Base-by-base conservation (phyloP, 2,113 vertebrate genomes). In the Hylia prasina region DNA sequence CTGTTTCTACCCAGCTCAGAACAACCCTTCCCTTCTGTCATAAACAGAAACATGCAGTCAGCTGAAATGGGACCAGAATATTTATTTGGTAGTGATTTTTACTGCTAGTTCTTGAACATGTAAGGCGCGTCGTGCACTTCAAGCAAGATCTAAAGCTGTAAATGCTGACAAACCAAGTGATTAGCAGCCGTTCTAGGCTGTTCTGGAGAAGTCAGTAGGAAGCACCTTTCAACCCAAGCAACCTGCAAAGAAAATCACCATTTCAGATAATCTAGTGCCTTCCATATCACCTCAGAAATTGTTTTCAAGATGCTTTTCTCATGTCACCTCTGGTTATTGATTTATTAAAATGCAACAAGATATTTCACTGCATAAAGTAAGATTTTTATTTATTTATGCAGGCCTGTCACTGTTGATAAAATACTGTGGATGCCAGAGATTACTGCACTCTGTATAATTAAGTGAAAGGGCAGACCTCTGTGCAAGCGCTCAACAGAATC, bases 281-380 rank as follows among this genome's bases (percentile, higher is more conserved):
- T 97, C 82, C 28, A 89, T 28, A 47, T 58, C 65, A 81, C 54
- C 92, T 94, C 84, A 95, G 75, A 93, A 94, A 87, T 63, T 2
- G 4, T 87, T 94, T 94, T 66, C 40, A 73, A 89, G 81, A 85
- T 1, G 28, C 47, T 81, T 72, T 96, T 54, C n/a, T 73, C 64
- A 28, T 50, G 85, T 87, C 65, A 84, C 63, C 91, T 89, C 68
- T 1, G 6, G 71, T 92, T 91, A 91, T 64, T 95, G 92, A 97
- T 93, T 95, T 96, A 96, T 92, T 96, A 27, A 94, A 93, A 96
- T 80, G 64, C 85, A 96, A 93, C 54, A 84, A 78, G 80, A 72
- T 66, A 58, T 50, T 95, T 93, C 84, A 77, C 64, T 70, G 75
- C 78, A 93, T 70, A 90, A 95, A 94, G 28, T 61, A 78, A 69